Percentiles rank a stretch among this genome's conserved stretches.
Conservation (phyloP, 1,140 invertebrate genomes). For the Magallana angulata region DNA sequence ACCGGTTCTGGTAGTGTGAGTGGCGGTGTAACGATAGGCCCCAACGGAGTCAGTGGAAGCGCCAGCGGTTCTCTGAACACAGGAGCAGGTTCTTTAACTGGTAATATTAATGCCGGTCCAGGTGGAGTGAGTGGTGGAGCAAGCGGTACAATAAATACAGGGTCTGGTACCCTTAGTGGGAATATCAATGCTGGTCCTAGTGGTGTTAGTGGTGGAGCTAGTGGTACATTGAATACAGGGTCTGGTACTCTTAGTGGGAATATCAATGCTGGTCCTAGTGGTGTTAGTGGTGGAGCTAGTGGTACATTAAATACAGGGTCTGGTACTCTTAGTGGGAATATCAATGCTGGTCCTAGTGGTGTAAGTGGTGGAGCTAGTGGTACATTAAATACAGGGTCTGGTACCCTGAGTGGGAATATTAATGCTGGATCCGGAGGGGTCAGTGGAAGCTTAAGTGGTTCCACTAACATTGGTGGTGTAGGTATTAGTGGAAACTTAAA, state of each 20-base stretch:
- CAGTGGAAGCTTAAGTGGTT: conserved; percentile 27
- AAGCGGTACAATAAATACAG: conserved; percentile 31
- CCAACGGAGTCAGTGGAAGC: conserved; percentile 18
- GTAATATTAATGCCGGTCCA: conserved; percentile 43
- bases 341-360: not conserved
- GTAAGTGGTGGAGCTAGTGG: conserved; percentile 27
- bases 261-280: conserved; percentile 11
- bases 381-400: not conserved
- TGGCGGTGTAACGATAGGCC: conserved; percentile 30
- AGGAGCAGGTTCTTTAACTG: conserved; percentile 5
- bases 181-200: conserved; percentile 23
- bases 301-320: not conserved
- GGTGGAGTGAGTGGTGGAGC: conserved; percentile 35
- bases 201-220: not conserved
- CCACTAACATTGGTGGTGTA: conserved; percentile 30
- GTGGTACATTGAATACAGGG: not conserved
- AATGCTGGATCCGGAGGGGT: conserved; percentile 20
- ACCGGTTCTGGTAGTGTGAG: not conserved
- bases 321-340: not conserved
- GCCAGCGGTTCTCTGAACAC: conserved; percentile 20
- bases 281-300: conserved; percentile 6
- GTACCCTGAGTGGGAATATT: conserved; percentile 7
- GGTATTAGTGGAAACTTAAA: conserved; percentile 29
- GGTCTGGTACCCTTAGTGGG: not conserved
- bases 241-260: not conserved